phyloP scores from a whole-genome alignment of 2,113 vertebrate species.

The Anhinga rufa region DNA sequence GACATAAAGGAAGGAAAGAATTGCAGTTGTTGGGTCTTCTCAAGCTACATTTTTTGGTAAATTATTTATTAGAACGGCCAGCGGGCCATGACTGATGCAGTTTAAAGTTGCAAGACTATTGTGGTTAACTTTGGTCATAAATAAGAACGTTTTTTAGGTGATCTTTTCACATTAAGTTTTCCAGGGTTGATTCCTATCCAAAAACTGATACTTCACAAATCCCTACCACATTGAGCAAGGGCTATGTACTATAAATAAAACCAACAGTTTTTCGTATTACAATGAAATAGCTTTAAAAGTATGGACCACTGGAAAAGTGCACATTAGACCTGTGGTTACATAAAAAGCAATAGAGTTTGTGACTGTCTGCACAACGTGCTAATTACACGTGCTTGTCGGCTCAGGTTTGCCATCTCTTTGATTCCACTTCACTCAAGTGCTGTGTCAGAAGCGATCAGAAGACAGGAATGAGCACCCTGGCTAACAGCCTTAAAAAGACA shows the following conservation, averaged over 20 bases:
- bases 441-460: not conserved
- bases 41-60: not conserved
- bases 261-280: not conserved
- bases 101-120: not conserved
- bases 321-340: not conserved
- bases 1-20: not conserved
- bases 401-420: not conserved
- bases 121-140: not conserved
- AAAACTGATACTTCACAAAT: not conserved
- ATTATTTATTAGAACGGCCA: not conserved
- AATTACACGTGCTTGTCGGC: not conserved
- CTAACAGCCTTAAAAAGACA: not conserved
- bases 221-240: not conserved
- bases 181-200: not conserved
- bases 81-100: not conserved
- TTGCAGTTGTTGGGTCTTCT: not conserved
- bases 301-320: not conserved
- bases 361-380: not conserved
- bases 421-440: not conserved
- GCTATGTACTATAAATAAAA: not conserved
- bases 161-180: not conserved
- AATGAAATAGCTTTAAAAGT: not conserved
- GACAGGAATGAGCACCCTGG: not conserved
- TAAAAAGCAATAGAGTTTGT: not conserved
- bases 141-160: not conserved